Conservation (phyloP, 2,113 vertebrate genomes). For the Ctenomys sociabilis region DNA sequence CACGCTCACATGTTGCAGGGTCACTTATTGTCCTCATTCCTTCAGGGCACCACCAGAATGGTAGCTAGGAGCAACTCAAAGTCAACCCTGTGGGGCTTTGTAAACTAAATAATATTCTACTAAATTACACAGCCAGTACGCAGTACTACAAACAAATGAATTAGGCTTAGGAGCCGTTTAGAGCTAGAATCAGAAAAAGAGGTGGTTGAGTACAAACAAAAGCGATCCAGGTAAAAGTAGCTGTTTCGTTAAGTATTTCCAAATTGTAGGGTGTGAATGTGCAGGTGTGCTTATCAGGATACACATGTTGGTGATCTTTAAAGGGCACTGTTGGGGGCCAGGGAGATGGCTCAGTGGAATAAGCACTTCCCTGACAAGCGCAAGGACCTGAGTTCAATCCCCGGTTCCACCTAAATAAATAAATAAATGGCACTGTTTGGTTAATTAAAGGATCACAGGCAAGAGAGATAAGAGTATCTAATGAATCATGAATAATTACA, state of each 20-base stretch:
- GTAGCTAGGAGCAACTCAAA: neutral
- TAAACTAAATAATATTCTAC: constrained; percentile 8
- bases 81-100: neutral
- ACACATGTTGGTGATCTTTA: neutral
- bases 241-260: constrained; percentile 20
- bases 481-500: neutral
- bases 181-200: constrained; percentile 30
- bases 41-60: neutral
- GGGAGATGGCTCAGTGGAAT: too few relatives aligned
- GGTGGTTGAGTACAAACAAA: neutral
- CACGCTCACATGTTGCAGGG: neutral
- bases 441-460: constrained; percentile 16
- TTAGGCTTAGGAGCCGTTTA: constrained; percentile 20
- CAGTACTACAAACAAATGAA: constrained; percentile 21
- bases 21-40: neutral
- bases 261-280: neutral
- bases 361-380: too few relatives aligned
- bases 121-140: neutral
- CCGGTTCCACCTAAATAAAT: too few relatives aligned
- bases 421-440: too few relatives aligned
- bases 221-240: constrained; percentile 22
- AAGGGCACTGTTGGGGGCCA: too few relatives aligned
- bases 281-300: neutral
- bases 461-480: neutral
- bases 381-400: too few relatives aligned